Evolutionary conservation across 2,888 invertebrate species (phyloP).

Genomic region (Caenorhabditis afra): DNA sequence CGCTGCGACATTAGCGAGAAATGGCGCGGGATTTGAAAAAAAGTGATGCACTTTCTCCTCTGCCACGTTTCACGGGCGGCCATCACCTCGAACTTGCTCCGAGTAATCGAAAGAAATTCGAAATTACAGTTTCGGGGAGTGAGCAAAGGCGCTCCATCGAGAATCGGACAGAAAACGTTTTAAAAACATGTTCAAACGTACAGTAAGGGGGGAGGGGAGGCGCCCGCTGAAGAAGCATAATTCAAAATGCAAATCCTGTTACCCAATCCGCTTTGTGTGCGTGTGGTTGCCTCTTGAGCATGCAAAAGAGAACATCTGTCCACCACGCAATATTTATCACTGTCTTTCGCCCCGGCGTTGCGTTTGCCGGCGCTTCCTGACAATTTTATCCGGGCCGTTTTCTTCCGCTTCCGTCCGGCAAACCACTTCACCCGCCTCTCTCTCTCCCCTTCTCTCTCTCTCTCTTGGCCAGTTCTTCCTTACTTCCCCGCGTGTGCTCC

Average conservation of each 20-base stretch:
- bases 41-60: not conserved
- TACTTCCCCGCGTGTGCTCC: conserved; percentile 31
- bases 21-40: not conserved
- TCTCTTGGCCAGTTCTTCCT: conserved; percentile 42
- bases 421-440: conserved; percentile 38
- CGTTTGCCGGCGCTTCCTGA: conserved; percentile 26
- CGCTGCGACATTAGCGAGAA: conserved; percentile 7
- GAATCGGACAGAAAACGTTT: not conserved
- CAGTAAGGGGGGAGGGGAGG: not conserved
- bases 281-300: conserved; percentile 19
- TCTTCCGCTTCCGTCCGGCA: conserved; percentile 24
- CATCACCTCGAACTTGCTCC: too few species aligned
- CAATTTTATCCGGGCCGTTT: conserved; percentile 29
- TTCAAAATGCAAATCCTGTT: conserved; percentile 49
- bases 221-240: conserved; percentile 16
- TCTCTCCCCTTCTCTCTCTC: not conserved
- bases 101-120: too few species aligned
- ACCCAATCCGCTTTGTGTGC: conserved; percentile 42
- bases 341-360: conserved; percentile 15
- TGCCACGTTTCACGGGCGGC: not conserved
- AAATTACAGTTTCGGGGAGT: too few species aligned
- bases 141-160: not conserved
- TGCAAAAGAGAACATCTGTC: conserved; percentile 53
- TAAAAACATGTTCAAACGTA: not conserved
- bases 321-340: conserved; percentile 53